These are phyloP conservation scores for Dicrurus megarhynchus DNA, from an alignment of 2,113 vertebrate species.

Conservation along the genomic window DNA sequence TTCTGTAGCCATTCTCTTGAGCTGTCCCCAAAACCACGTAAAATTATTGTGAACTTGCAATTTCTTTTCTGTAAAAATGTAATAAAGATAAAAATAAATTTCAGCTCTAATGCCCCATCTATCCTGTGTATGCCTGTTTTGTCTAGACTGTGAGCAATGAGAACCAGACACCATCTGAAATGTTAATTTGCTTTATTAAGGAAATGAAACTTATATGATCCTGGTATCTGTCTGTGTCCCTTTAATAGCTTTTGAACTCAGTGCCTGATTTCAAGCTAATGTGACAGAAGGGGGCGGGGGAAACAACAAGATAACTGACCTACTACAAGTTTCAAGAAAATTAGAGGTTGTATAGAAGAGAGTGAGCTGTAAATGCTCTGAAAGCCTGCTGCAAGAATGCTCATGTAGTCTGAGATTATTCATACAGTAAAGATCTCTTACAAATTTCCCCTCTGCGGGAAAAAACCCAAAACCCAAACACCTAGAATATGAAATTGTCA, in stretches of 20 bases:
- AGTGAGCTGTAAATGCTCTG: not conserved
- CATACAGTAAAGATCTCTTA: not conserved
- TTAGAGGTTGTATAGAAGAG: not conserved
- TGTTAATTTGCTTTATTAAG: slow-evolving; percentile 31
- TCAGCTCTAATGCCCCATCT: not conserved
- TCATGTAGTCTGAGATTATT: not conserved
- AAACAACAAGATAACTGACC: not conserved
- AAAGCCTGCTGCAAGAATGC: not conserved
- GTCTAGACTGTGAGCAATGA: slow-evolving; percentile 38
- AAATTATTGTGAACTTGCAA: not conserved
- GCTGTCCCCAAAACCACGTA: not conserved
- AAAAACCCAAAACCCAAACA: not conserved
- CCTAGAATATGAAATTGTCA: not conserved
- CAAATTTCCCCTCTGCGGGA: not conserved
- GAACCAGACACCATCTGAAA: slow-evolving; percentile 46
- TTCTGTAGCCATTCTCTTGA: not conserved
- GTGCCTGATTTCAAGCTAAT: not conserved
- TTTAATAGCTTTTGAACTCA: slow-evolving; percentile 9
- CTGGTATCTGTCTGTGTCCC: not conserved
- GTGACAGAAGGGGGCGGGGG: not conserved
- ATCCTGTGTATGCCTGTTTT: not conserved
- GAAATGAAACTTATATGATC: slow-evolving; percentile 23
- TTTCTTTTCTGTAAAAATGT: not conserved
- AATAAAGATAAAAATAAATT: slow-evolving; percentile 17
- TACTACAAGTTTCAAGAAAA: not conserved